Conservation (phyloP, 2,113 vertebrate genomes). For the Poecilia latipinna region DNA sequence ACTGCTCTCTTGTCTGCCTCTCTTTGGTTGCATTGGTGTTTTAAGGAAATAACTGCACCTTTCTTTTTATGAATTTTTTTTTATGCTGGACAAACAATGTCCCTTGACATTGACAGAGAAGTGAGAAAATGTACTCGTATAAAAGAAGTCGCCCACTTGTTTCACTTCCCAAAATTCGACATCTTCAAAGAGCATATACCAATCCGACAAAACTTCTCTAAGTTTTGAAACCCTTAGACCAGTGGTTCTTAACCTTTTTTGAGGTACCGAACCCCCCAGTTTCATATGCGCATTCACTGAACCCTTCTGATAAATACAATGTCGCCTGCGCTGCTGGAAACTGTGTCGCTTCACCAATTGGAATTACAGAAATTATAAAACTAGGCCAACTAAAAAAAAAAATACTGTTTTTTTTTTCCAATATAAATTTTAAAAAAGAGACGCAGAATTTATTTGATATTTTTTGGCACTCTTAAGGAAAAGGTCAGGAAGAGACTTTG, state of each 20-base stretch:
- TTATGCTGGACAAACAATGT: background rate
- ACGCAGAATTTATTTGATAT: background rate
- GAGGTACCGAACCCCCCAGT: too few relatives aligned
- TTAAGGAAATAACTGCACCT: background rate
- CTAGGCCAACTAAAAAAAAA: background rate
- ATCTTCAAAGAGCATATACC: too few relatives aligned
- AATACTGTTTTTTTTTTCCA: too few relatives aligned
- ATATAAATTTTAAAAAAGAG: background rate
- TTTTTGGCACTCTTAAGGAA: background rate
- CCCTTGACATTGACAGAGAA: background rate
- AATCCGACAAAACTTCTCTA: too few relatives aligned
- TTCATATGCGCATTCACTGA: too few relatives aligned
- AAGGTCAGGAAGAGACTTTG: background rate
- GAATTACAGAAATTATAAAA: background rate
- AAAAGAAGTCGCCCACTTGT: too few relatives aligned
- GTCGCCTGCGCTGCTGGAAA: too few relatives aligned
- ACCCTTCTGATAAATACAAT: too few relatives aligned
- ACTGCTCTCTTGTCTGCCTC: background rate
- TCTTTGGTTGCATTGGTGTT: background rate
- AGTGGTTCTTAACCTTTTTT: too few relatives aligned
- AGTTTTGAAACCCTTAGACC: too few relatives aligned
- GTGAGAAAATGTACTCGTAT: background rate
- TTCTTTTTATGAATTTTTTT: background rate
- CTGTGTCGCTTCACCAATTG: background rate
- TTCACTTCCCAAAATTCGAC: too few relatives aligned